Evolutionary conservation across 2,797 vertebrate species (phyloP).

Genomic region (Synanceia verrucosa): DNA sequence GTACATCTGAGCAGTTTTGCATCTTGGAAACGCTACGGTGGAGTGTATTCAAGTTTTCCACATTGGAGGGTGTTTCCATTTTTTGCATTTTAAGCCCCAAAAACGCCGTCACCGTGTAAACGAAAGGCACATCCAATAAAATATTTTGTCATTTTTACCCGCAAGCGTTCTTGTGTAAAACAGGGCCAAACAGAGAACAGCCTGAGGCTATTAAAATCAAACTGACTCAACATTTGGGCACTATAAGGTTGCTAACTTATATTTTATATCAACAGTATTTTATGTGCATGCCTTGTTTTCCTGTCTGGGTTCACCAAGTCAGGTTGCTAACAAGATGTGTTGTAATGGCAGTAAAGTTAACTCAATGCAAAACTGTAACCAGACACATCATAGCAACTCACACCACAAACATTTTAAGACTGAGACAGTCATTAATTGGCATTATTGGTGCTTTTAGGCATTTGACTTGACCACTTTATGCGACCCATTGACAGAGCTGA

Average conservation of each 20-base stretch:
- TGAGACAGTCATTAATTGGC: background rate
- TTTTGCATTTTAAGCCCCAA: too few relatives aligned
- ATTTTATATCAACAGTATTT: background rate
- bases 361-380: background rate
- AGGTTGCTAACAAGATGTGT: background rate
- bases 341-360: background rate
- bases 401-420: background rate
- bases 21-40: too few relatives aligned
- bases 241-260: background rate
- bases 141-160: too few relatives aligned
- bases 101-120: too few relatives aligned
- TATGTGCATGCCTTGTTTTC: background rate
- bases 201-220: background rate
- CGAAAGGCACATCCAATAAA: too few relatives aligned
- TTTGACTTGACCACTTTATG: background rate
- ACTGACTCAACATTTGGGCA: too few relatives aligned
- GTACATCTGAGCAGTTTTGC: too few relatives aligned
- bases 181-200: too few relatives aligned
- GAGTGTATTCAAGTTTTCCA: too few relatives aligned
- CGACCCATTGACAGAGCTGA: background rate
- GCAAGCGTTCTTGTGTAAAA: too few relatives aligned
- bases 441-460: background rate
- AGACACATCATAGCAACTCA: background rate
- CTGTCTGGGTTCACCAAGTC: background rate
- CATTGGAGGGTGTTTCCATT: too few relatives aligned